phyloP scores from a whole-genome alignment of 1,140 invertebrate species.

The Pseudobourletiella spinata region DNA sequence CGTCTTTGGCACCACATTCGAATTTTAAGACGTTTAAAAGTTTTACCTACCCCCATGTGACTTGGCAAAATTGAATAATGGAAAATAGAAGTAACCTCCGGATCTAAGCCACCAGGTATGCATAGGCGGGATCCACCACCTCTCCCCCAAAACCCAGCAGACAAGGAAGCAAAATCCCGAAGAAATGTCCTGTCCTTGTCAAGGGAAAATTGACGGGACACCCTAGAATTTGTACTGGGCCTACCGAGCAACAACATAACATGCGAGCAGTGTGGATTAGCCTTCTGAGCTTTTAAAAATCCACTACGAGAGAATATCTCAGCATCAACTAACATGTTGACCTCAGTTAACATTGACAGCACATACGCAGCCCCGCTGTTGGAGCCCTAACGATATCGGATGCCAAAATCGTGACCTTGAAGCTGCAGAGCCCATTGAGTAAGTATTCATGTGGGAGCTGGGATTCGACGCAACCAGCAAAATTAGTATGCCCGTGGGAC shows the following conservation, averaged over 20 bases:
- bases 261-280: neutral
- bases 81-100: neutral
- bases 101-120: neutral
- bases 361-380: neutral
- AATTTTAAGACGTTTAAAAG: neutral
- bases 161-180: too few species aligned
- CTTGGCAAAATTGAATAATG: neutral
- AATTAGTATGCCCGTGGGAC: too few species aligned
- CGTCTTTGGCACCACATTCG: slow-evolving; percentile 37
- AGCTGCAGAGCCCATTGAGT: slow-evolving; percentile 28
- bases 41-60: slow-evolving; percentile 14
- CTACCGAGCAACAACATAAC: neutral
- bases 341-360: neutral
- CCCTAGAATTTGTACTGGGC: neutral
- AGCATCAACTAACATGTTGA: neutral
- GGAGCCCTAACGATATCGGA: slow-evolving; percentile 32
- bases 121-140: neutral
- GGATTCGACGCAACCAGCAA: slow-evolving; percentile 39
- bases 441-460: slow-evolving; percentile 12
- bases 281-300: neutral
- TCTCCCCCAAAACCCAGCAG: neutral
- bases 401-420: slow-evolving; percentile 20
- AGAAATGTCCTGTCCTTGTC: neutral
- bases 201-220: neutral
- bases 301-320: neutral